Evolutionary conservation across 2,113 vertebrate species (phyloP), one percentile per base, ranked within the genome.

Genomic region (Rynchops niger): DNA sequence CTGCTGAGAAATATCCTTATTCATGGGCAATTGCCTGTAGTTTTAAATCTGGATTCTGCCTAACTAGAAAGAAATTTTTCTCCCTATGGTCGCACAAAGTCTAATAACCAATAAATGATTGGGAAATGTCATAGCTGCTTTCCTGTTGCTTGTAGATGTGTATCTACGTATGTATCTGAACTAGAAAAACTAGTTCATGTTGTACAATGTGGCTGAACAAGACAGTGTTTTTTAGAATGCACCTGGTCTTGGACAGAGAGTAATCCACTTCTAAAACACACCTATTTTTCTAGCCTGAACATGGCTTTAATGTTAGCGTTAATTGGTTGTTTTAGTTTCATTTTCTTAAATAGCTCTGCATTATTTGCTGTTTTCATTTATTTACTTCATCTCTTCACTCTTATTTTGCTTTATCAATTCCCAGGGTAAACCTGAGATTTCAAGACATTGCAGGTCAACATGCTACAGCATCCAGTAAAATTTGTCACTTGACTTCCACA

Each of bases 241-340:
- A 72, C 9, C 47, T 87, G 23, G 18, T 67, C 78, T 71, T 74
- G 38, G 61, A 38, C 1, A 14, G 52, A 58, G 8, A 62, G 19
- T 16, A 84, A 11, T 8, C 6, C 27, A 34, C 32, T 76, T 80
- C 22, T 53, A n/a, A 69, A 40, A 72, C 11, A 43, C 19, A 71
- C 2, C 9, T 76, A 16, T 49, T 81, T 84, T 74, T 59, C 19
- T 40, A 17, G 2, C 23, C 52, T 74, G 30, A 76, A 34, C 19
- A 27, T 14, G 27, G 11, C 21, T 93, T 88, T 62, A 83, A 21
- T 70, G 1, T 77, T 21, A 47, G 7, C 30, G 22, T 49, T 81
- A 74, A 45, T 42, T 0, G 0, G 8, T 74, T 56, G 30, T 1
- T 77, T 91, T 61, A 27, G n/a, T 84, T 12, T 15, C 10, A 20